Conservation (phyloP, 2,888 invertebrate species). For the Drosophila maculinotata region DNA sequence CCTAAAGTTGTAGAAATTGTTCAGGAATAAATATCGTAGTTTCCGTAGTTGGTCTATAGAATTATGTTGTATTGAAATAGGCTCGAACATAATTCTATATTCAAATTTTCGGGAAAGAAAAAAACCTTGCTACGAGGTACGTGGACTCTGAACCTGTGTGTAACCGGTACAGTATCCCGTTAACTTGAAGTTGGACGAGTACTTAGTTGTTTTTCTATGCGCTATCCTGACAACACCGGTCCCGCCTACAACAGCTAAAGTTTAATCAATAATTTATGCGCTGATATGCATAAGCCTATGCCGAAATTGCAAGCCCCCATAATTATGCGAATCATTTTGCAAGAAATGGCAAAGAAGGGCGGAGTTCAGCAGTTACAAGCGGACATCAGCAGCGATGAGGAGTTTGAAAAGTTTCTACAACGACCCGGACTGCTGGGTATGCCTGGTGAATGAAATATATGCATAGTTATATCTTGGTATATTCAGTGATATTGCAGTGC, state of each 20-base stretch:
- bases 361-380: slow-evolving; percentile 91
- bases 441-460: not conserved
- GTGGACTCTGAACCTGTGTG: slow-evolving; percentile 5
- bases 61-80: no score
- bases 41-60: no score
- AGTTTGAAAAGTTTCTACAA: slow-evolving; percentile 92
- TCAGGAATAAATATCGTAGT: no score
- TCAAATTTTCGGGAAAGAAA: no score
- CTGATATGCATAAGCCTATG: slow-evolving; percentile 20
- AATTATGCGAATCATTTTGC: slow-evolving; percentile 51
- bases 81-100: no score
- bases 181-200: slow-evolving; percentile 3
- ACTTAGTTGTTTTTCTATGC: slow-evolving; percentile 1
- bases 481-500: slow-evolving; percentile 86
- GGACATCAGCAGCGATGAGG: slow-evolving; percentile 93
- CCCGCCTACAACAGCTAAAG: slow-evolving; percentile 19
- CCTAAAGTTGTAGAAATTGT: no score
- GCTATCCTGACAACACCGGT: slow-evolving; percentile 37
- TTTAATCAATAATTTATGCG: slow-evolving; percentile 54
- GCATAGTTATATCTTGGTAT: not conserved
- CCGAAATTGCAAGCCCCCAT: slow-evolving; percentile 22
- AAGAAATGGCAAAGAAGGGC: slow-evolving; percentile 90
- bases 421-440: slow-evolving; percentile 91
- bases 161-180: not conserved
- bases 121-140: no score